phyloP scores from a whole-genome alignment of 2,888 invertebrate genomes.

The Heteromurus nitidus region DNA sequence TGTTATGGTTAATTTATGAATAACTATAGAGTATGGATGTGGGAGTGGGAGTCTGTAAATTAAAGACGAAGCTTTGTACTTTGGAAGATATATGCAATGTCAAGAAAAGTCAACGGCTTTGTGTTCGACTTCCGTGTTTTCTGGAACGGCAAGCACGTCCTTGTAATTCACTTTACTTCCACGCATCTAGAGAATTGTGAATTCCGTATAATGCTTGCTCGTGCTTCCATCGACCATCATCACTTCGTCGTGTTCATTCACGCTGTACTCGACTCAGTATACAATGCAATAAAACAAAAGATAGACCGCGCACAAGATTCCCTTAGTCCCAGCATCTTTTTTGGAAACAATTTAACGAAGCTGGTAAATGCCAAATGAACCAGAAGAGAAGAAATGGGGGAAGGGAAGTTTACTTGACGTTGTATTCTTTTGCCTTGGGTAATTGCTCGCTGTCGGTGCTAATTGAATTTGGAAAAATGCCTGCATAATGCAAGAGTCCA shows the following conservation, averaged over 20 bases:
- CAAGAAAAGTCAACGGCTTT: too few species aligned
- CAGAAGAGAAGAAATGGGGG: slow-evolving; percentile 20
- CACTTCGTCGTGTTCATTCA: background rate
- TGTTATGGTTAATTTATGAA: too few species aligned
- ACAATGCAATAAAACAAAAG: too few species aligned
- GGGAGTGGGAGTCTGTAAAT: too few species aligned
- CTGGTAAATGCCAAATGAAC: slow-evolving; percentile 35
- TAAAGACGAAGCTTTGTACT: too few species aligned
- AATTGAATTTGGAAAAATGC: slow-evolving; percentile 62
- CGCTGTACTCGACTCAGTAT: too few species aligned
- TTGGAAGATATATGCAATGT: too few species aligned
- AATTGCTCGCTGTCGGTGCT: slow-evolving; percentile 51
- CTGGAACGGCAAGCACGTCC: too few species aligned
- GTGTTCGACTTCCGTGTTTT: too few species aligned
- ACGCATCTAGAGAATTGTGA: slow-evolving; percentile 34
- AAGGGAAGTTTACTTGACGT: slow-evolving; percentile 36
- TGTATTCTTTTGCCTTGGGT: slow-evolving; percentile 37
- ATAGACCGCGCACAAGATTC: slow-evolving; percentile 6
- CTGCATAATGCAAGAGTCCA: slow-evolving; percentile 3
- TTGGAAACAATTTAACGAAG: slow-evolving; percentile 53
- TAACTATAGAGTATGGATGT: background rate
- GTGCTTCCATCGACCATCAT: slow-evolving; percentile 51
- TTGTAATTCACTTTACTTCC: background rate
- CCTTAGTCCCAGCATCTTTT: slow-evolving; percentile 21
- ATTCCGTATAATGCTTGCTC: slow-evolving; percentile 50